Base-by-base conservation (phyloP, 2,797 vertebrate genomes). In the Melanotaenia parkinsoni region DNA sequence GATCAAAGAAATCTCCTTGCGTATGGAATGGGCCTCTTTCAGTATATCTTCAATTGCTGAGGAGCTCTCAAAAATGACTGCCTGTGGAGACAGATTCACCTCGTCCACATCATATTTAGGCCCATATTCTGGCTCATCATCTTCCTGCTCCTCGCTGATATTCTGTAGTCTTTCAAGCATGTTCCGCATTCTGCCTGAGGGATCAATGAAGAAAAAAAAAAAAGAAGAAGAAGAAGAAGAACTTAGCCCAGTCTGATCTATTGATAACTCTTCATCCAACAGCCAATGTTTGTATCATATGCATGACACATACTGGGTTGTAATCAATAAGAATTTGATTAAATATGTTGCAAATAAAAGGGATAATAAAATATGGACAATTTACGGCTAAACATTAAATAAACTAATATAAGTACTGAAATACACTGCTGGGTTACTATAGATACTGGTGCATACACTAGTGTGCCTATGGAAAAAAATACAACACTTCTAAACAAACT, bases 161-260 rank as follows among this genome's bases (percentile, higher is more conserved):
- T 93, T 94, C 53, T 89, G 84, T 62, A 98, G 88, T 70, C 95
- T 96, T 0, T 87, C 89, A 4, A 98, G 92, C 63, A 95, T 94
- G 92, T 98, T 96, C 92, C 95, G 95, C 97, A 98, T 98, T 74
- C 77, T 95, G 85, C 83, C 94, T 96, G 83, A 72, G 77, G 70
- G 26, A 80, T 16, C 24, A 68, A 9, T 12, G 4, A 1, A 26
- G 30, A 53, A 56, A 16, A 56, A n/a, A 56, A 9, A 47, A 9
- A 16, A 70, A 82, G 24, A 56, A 2, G 28, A 8, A 14, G 28
- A 8, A 14, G 14, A 72, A 81, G 28, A 72, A 82, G 7, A 40
- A n/a, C 5, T 24, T 54, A 24, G 20, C 20, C 45, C 45, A 20
- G 43, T 45, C 16, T 45, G 18, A 45, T 45, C 6, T 5, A 43